phyloP scores from a whole-genome alignment of 2,113 vertebrate species.

The Felis catus region F.catus_Fca126_mat1.0 CM031423.1:22544001-22544500 shows the following conservation, averaged over 20 bases:
- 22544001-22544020: neutral
- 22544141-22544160: slow-evolving; percentile 28
- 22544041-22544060: neutral
- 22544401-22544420: slow-evolving; percentile 36
- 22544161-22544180: neutral
- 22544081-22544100: slow-evolving; percentile 2
- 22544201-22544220: neutral
- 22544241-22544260: neutral
- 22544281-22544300: slow-evolving; percentile 11
- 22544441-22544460: slow-evolving; percentile 55
- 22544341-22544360: neutral
- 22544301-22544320: neutral
- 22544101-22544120: neutral
- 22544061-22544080: neutral
- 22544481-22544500: slow-evolving; percentile 3
- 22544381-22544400: neutral
- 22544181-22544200: neutral
- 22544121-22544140: neutral
- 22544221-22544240: neutral
- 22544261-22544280: neutral
- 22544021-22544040: neutral
- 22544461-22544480: slow-evolving; percentile 21
- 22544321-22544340: slow-evolving; percentile 4
- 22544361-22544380: neutral
- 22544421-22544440: slow-evolving; percentile 23